Conservation (phyloP, 23 tunicate species). For the Trididemnum clinides region DNA sequence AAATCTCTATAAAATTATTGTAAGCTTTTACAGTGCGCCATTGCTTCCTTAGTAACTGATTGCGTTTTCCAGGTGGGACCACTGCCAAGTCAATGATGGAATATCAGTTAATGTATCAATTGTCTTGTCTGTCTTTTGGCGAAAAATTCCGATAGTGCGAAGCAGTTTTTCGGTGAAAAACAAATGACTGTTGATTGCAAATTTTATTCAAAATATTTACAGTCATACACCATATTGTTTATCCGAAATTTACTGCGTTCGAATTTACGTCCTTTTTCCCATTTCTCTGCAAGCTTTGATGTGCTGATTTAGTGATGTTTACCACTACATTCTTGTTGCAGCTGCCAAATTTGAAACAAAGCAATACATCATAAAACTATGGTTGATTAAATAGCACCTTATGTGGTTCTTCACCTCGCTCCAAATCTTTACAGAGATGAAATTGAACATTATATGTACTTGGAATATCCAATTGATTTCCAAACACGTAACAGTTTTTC, state of each 20-base stretch:
- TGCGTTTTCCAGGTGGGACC: too few relatives aligned
- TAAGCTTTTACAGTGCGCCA: background rate
- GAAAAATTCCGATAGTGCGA: too few relatives aligned
- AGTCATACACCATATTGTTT: too few relatives aligned
- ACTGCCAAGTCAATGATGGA: background rate
- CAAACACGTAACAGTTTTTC: slow-evolving; percentile 1
- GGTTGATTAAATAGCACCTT: background rate
- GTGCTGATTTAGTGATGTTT: too few relatives aligned
- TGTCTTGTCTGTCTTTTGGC: too few relatives aligned
- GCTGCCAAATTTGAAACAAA: background rate
- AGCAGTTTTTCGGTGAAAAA: too few relatives aligned
- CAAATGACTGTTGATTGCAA: too few relatives aligned
- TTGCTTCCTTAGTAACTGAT: background rate
- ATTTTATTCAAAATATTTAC: too few relatives aligned
- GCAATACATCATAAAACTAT: background rate
- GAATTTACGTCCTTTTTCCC: too few relatives aligned
- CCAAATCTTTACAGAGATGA: background rate
- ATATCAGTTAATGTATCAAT: background rate
- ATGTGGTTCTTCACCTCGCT: background rate
- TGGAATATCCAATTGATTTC: background rate
- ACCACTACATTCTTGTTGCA: too few relatives aligned
- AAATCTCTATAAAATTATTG: background rate
- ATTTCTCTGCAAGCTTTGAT: too few relatives aligned
- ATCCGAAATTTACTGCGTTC: too few relatives aligned
- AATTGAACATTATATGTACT: background rate